A percentile compares a stretch with the other conserved stretches of the same genome.
Conservation (phyloP, 2,888 invertebrate species). For the Papilio elwesi region DNA sequence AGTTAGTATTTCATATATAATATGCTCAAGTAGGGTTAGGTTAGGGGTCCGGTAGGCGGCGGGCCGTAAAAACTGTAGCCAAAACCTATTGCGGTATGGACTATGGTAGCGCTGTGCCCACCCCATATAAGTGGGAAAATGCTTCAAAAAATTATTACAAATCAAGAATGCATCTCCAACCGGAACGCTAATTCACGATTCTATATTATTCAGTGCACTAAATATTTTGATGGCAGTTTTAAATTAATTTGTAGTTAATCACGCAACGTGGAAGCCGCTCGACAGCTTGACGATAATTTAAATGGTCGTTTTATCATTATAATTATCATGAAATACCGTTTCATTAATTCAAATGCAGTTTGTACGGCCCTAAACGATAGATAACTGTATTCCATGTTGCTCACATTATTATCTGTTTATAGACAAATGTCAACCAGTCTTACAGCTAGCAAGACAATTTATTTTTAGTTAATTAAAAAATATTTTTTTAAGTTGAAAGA, state of each 20-base stretch:
- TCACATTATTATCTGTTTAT: not conserved
- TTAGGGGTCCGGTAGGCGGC: too few species aligned
- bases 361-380: not conserved
- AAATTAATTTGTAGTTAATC: conserved; percentile 26
- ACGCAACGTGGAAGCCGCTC: conserved; percentile 7
- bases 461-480: not conserved
- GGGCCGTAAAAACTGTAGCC: too few species aligned
- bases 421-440: not conserved
- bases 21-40: too few species aligned
- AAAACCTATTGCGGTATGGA: too few species aligned
- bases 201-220: conserved; percentile 17
- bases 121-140: too few species aligned
- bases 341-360: conserved; percentile 5
- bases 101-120: too few species aligned
- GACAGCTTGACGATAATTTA: conserved; percentile 4
- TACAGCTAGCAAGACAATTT: not conserved
- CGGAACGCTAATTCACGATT: conserved; percentile 21
- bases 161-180: not conserved
- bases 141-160: too few species aligned
- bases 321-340: conserved; percentile 25
- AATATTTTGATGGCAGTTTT: conserved; percentile 21
- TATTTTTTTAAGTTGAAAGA: too few species aligned
- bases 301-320: conserved; percentile 25
- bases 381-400: conserved; percentile 11
- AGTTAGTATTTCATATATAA: too few species aligned